Evolutionary conservation across 2,888 invertebrate genomes (phyloP).

Genomic region (Drosophila fungiperda): DNA sequence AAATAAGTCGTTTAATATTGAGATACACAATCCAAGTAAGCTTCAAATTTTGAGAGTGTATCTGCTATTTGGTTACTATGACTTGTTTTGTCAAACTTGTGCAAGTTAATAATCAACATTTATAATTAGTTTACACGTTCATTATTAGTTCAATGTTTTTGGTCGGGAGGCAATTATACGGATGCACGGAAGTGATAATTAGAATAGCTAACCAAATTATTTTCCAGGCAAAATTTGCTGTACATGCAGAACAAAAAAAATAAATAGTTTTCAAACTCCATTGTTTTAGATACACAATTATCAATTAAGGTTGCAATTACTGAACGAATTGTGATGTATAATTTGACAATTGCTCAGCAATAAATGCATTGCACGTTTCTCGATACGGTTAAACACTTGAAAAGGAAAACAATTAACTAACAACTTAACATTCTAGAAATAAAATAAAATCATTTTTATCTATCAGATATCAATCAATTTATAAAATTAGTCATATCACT

Average conservation of each 20-base stretch:
- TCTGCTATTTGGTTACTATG: not conserved
- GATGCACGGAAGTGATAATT: conserved; percentile 2
- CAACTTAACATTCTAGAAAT: not conserved
- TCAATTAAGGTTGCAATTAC: conserved; percentile 8
- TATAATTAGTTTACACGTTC: conserved; percentile 24
- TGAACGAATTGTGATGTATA: not conserved
- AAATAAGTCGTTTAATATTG: not conserved
- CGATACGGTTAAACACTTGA: not conserved
- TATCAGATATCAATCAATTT: conserved; percentile 27
- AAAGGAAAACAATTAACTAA: not conserved
- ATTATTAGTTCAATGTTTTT: conserved; percentile 14
- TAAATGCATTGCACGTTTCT: not conserved
- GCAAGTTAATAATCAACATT: conserved; percentile 6
- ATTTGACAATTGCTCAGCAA: not conserved
- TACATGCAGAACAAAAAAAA: not conserved
- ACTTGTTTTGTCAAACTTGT: not conserved
- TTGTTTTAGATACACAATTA: not conserved
- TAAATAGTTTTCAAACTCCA: not conserved
- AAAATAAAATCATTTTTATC: not conserved
- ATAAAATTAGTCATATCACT: conserved; percentile 15
- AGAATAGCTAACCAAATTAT: conserved; percentile 16
- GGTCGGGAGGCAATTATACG: not conserved
- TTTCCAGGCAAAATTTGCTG: not conserved
- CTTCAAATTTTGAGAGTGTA: not conserved
- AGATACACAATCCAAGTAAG: not conserved